A percentile compares a stretch with the other conserved stretches of the same genome.
Conservation (phyloP, 2,797 vertebrate species). For the Lagodon rhomboides region DNA sequence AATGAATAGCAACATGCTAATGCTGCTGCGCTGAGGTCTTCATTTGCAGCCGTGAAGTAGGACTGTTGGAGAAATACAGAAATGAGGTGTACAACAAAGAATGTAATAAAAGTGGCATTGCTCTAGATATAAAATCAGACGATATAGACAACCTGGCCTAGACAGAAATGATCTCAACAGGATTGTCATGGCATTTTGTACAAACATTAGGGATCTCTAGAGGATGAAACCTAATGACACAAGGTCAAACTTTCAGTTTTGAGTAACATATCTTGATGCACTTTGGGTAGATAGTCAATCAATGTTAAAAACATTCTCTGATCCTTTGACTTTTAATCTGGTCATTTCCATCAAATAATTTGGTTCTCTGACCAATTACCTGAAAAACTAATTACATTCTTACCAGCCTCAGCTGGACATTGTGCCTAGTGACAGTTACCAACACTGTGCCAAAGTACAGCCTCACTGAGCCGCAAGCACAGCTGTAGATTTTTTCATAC, state of each 20-base stretch:
- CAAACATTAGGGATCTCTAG: neutral
- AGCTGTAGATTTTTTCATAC: neutral
- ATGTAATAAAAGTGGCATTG: constrained; percentile 69
- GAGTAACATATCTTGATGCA: neutral
- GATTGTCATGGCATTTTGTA: neutral
- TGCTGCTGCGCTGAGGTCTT: constrained; percentile 46
- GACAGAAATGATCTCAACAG: neutral
- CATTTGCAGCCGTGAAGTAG: neutral
- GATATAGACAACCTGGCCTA: constrained; percentile 16
- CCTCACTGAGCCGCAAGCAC: neutral
- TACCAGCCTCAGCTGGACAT: neutral
- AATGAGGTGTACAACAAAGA: neutral
- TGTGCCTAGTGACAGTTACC: neutral
- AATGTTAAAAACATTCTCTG: neutral
- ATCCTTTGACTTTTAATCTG: neutral
- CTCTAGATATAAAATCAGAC: constrained; percentile 18
- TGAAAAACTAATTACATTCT: neutral
- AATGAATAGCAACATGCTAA: constrained; percentile 50
- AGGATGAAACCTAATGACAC: neutral
- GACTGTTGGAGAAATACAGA: neutral
- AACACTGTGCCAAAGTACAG: neutral
- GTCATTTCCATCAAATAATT: neutral
- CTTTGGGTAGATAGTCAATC: neutral
- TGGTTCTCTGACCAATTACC: neutral
- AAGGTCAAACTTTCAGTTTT: neutral